These are phyloP conservation scores for Tipula unca DNA, from an alignment of 2,888 invertebrate genomes.

Conservation along the genomic window DNA sequence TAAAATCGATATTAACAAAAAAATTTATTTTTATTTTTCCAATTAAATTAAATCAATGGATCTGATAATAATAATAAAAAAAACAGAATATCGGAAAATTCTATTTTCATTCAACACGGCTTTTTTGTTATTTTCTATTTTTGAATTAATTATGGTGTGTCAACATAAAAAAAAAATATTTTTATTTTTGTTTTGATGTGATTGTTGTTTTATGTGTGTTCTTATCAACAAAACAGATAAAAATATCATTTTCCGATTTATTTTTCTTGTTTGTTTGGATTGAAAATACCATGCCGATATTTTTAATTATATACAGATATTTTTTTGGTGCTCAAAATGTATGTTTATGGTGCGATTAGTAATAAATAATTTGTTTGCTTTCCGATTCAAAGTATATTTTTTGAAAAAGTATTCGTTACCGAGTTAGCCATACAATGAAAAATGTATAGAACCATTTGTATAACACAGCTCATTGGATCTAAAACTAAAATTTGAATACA, in stretches of 20 bases:
- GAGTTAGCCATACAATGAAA: too few relatives aligned
- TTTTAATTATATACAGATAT: background rate
- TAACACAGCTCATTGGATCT: too few relatives aligned
- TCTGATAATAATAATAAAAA: background rate
- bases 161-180: background rate
- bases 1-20: background rate
- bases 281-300: background rate
- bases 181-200: background rate
- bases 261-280: background rate
- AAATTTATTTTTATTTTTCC: background rate
- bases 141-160: background rate
- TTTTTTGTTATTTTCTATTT: background rate
- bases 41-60: constrained; percentile 14
- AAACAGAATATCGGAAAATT: background rate
- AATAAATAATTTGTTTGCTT: background rate
- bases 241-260: background rate
- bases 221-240: background rate
- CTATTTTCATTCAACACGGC: background rate
- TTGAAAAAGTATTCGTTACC: too few relatives aligned
- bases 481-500: too few relatives aligned
- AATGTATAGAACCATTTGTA: too few relatives aligned
- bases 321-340: background rate
- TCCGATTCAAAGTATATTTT: background rate
- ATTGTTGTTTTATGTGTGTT: background rate
- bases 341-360: background rate